Percentiles rank a stretch among this genome's conserved stretches.
These are phyloP conservation scores for Pomatorhinus ruficollis DNA, from an alignment of 2,113 vertebrate genomes.

Conservation along the genomic window DNA sequence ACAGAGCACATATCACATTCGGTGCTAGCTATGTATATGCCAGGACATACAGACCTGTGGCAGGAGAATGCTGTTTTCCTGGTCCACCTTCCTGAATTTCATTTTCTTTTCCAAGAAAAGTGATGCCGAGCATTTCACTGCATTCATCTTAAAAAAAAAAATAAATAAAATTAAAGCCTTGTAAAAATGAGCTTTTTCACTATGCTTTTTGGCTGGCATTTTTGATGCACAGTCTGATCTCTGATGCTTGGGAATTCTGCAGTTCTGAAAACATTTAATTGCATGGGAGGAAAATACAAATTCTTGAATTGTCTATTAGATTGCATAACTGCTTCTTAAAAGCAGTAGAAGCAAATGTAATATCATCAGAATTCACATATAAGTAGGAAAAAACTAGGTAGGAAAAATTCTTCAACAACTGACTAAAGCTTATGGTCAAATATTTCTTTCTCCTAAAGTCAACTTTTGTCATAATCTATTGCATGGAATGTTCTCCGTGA, in stretches of 20 bases:
- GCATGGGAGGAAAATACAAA: not conserved
- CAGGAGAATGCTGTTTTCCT: not conserved
- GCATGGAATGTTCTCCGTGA: not conserved
- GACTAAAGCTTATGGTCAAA: not conserved
- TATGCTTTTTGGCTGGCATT: not conserved
- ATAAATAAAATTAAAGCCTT: not conserved
- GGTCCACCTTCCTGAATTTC: not conserved
- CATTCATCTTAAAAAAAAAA: not conserved
- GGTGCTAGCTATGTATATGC: not conserved
- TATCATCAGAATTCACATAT: not conserved
- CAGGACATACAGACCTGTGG: not conserved
- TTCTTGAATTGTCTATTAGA: not conserved
- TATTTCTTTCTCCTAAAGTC: not conserved
- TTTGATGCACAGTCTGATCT: not conserved
- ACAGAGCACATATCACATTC: not conserved
- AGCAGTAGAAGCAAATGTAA: not conserved
- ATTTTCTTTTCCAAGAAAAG: not conserved
- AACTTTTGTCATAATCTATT: not conserved
- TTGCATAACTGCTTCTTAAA: not conserved
- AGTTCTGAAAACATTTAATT: not conserved
- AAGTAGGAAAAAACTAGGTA: not conserved
- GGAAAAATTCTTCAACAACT: not conserved
- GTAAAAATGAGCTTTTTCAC: not conserved
- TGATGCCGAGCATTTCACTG: not conserved
- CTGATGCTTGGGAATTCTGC: not conserved